Evolutionary conservation across 1,140 invertebrate species (phyloP), one percentile per base, ranked within the genome.

Genomic region (Stenopsyche tienmushanensis): DNA sequence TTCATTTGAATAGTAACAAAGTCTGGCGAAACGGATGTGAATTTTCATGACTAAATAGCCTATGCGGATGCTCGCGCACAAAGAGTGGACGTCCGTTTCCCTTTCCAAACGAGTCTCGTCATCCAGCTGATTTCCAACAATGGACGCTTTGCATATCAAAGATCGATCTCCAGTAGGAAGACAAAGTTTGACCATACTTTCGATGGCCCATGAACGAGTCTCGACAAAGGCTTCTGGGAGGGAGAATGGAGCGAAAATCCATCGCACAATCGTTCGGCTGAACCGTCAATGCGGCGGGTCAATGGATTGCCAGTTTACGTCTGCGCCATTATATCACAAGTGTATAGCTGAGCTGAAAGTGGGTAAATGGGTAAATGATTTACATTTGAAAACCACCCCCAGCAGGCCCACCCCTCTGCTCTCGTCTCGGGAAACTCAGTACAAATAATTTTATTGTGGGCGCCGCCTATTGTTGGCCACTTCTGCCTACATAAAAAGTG

Each of bases 301-400:
- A 60, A 60, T 60, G 57, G 57, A 60, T 60, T 29, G 57, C 57
- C 57, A 49, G 41, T 60, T 60, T 60, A 60, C 57, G 57, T 65
- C 63, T 47, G 63, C 53, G 63, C 55, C 54, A 65, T 57, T 65
- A 57, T 65, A 54, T 24, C 59, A 21, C 47, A 2, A 21, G 47
- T 50, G 21, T 21, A 18, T 3, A n/a, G 21, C 47, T 2, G n/a
- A 20, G 5, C 29, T 53, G 63, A 42, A 34, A 66, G 24, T 60
- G 57, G 49, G 65, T 62, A 66, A 62, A 66, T 66, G 58, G 65
- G 65, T 54, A 54, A 62, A 66, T 53, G 25, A 66, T 66, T 66
- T 66, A 62, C 65, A 66, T 62, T 60, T 62, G 65, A 66, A 66
- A 66, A 50, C 50, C 50, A n/a, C 34, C 44, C 8, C 20, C 62